Percentiles rank a stretch among this genome's conserved stretches.
phyloP scores from a whole-genome alignment of 1,140 invertebrate genomes.

The Acromyrmex echinatior region DNA sequence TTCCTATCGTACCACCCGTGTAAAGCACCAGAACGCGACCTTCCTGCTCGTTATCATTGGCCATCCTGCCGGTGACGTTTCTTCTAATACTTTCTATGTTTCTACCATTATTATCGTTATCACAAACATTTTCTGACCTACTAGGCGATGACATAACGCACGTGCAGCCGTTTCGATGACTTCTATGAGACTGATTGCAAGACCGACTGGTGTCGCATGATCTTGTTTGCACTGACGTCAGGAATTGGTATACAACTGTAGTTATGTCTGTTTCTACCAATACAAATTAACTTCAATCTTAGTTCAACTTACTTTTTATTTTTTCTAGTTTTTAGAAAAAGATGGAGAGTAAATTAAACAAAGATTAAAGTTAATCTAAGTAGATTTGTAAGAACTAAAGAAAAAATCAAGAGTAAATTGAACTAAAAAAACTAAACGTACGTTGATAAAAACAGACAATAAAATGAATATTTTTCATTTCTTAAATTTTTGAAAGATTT shows the following conservation, averaged over 20 bases:
- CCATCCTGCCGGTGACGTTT: not conserved
- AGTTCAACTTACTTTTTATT: too few species aligned
- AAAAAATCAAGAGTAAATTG: too few species aligned
- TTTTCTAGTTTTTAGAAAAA: too few species aligned
- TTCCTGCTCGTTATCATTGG: constrained; percentile 72
- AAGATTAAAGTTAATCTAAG: too few species aligned
- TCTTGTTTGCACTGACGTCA: not conserved
- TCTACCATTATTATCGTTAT: not conserved
- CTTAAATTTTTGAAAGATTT: not conserved
- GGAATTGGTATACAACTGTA: not conserved
- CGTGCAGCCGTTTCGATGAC: not conserved
- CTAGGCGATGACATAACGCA: constrained; percentile 25
- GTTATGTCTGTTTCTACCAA: not conserved
- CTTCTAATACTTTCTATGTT: not conserved
- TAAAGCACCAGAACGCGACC: constrained; percentile 92
- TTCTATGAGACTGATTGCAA: constrained; percentile 33
- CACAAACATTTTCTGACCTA: not conserved
- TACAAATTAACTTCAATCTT: too few species aligned
- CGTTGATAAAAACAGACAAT: too few species aligned
- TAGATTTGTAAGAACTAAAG: too few species aligned
- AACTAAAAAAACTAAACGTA: too few species aligned
- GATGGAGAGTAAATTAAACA: too few species aligned
- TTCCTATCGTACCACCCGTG: constrained; percentile 96
- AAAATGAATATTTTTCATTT: too few species aligned
- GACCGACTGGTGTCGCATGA: not conserved